Conservation (phyloP, 2,113 vertebrate genomes). For the Athene cunicularia region DNA sequence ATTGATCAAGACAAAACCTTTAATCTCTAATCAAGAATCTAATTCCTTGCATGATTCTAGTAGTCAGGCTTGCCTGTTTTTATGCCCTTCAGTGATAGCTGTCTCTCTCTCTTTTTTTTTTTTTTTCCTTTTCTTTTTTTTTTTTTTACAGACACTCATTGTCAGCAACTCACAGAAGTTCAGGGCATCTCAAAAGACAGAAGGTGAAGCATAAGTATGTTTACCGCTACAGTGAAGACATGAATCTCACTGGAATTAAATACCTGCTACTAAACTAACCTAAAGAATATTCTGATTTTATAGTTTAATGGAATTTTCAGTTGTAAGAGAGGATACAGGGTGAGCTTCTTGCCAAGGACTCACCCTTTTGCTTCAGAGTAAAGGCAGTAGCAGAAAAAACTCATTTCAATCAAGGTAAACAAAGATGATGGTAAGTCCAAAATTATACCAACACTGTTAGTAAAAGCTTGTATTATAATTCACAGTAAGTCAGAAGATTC, state of each 20-base stretch:
- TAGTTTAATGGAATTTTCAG: neutral
- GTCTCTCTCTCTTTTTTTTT: too few relatives aligned
- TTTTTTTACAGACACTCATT: too few relatives aligned
- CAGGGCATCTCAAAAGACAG: neutral
- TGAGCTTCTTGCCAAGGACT: neutral
- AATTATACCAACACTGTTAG: neutral
- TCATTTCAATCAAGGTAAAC: neutral
- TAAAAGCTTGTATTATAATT: neutral
- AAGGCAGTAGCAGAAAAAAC: neutral
- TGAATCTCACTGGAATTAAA: neutral
- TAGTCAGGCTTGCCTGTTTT: neutral
- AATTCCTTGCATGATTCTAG: neutral
- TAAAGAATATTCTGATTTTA: neutral
- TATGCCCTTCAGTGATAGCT: neutral
- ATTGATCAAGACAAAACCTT: neutral
- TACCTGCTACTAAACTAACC: neutral
- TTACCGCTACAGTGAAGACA: neutral
- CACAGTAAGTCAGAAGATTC: neutral
- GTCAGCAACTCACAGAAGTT: neutral
- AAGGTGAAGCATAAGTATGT: neutral
- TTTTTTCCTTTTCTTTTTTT: too few relatives aligned
- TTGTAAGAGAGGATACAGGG: neutral
- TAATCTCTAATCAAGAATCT: neutral
- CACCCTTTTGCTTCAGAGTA: neutral
- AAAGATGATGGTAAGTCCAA: fast-evolving